Evolutionary conservation across 1,140 invertebrate species (phyloP), one percentile per base, ranked within the genome.

Genomic region (Cotesia typhae): DNA sequence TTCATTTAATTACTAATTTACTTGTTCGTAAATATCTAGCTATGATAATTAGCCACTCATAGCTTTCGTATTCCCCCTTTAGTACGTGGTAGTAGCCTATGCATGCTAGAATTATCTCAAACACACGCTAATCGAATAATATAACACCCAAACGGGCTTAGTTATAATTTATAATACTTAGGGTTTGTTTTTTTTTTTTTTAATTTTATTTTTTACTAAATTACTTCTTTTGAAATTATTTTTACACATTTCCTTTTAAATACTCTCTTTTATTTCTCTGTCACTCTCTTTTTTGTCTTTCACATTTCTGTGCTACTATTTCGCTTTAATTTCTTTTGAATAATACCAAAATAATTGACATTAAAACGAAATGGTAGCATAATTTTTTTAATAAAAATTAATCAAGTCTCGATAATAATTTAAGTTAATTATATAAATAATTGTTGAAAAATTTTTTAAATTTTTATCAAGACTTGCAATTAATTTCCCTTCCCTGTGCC

Each of bases 61-160:
- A 79, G 71, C 77, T 81, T 74, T 77, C 57, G 71, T 77, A 71
- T 66, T 66, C 65, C 75, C 76, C 76, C 70, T 75, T 57, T 78
- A 78, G 77, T 80, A 76, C 74, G 75, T 77, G 75, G 77, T 81
- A 84, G 77, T 28, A 51, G 79, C 78, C 80, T 83, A 67, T 84
- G 83, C 83, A 83, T 83, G 83, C 71, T 80, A 75, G 76, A 81
- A 68, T 72, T 70, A 61, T 71, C 57, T 41, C 65, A 10, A 69
- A 28, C 57, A 41, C 38, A 68, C 66, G 66, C 66, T 60, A 55
- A 70, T 66, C 52, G 4, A 74, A 57, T n/a, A 20, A 69, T 64
- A 61, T 53, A 55, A 63, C 68, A 64, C 9, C 20, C 35, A 52
- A 55, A 36, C 20, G 38, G 14, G 52, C 70, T 60, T 70, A 70